Conservation (phyloP, 2,888 invertebrate species). For the Candidula unifasciata region DNA sequence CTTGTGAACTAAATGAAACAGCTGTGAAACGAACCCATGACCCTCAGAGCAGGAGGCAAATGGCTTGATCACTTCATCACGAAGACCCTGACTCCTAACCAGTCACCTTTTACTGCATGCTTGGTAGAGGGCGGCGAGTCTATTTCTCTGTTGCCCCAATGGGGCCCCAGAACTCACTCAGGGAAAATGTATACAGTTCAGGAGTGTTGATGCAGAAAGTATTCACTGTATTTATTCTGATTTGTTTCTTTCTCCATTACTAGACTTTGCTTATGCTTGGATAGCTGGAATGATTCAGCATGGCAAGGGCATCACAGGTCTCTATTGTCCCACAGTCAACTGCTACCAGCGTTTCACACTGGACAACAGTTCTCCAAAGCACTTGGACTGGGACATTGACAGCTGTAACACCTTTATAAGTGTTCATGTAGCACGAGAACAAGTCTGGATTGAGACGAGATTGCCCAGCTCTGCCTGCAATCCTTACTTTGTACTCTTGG, state of each 20-base stretch:
- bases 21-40: too few relatives aligned
- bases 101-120: too few relatives aligned
- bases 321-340: conserved; percentile 48
- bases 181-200: too few relatives aligned
- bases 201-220: too few relatives aligned
- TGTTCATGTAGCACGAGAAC: not conserved
- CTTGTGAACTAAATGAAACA: too few relatives aligned
- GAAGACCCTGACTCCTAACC: too few relatives aligned
- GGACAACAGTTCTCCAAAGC: not conserved
- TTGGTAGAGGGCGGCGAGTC: too few relatives aligned
- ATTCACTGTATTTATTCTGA: not conserved
- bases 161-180: too few relatives aligned
- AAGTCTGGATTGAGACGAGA: conserved; percentile 45
- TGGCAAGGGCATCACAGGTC: conserved; percentile 41
- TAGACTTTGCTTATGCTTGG: conserved; percentile 38
- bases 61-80: too few relatives aligned
- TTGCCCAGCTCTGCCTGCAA: conserved; percentile 41
- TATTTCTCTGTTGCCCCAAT: too few relatives aligned
- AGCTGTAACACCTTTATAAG: conserved; percentile 20
- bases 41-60: too few relatives aligned
- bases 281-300: conserved; percentile 50
- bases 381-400: conserved; percentile 32
- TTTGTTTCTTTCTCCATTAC: not conserved
- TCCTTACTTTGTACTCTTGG: conserved; percentile 48
- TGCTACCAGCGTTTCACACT: conserved; percentile 41